Evolutionary conservation across 1,140 invertebrate genomes (phyloP).

Genomic region (Tribolium madens): DNA sequence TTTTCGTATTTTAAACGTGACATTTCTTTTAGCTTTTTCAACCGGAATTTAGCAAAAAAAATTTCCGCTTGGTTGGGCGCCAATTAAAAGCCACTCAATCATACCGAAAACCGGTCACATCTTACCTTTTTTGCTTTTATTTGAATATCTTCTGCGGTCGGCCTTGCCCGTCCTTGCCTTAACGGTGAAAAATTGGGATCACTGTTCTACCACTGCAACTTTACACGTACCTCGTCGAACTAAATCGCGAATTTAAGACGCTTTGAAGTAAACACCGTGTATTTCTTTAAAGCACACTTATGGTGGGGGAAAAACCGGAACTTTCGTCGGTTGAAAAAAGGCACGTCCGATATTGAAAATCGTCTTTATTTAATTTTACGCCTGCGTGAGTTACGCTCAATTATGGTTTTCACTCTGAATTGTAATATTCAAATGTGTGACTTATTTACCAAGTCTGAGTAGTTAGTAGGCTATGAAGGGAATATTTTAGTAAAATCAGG

Average conservation of each 20-base stretch:
- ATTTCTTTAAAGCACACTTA: not conserved
- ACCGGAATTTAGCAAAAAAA: too few species aligned
- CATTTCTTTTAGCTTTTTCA: too few species aligned
- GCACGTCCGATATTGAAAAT: conserved; percentile 23
- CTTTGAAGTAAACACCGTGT: conserved; percentile 1
- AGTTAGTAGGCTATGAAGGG: conserved; percentile 11
- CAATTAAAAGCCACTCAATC: not conserved
- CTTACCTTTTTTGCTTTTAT: not conserved
- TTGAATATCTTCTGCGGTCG: not conserved
- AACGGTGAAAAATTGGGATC: conserved; percentile 2
- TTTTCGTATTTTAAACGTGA: too few species aligned
- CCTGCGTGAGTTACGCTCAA: not conserved
- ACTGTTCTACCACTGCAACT: not conserved
- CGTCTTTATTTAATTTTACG: conserved; percentile 14
- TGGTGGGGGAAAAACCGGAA: conserved; percentile 12
- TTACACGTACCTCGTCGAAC: not conserved
- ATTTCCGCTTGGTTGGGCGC: not conserved
- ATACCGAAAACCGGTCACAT: not conserved
- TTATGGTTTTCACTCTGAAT: not conserved
- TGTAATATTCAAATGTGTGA: not conserved
- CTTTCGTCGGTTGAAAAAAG: conserved; percentile 13
- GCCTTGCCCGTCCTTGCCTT: conserved; percentile 10
- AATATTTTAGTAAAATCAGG: not conserved
- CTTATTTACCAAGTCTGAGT: not conserved
- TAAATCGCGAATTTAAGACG: conserved; percentile 8